Percentiles rank a stretch among this genome's conserved stretches.
These are phyloP conservation scores for Sebastes oblongus DNA, from an alignment of 2,797 vertebrate species.

Conservation along the genomic window DNA sequence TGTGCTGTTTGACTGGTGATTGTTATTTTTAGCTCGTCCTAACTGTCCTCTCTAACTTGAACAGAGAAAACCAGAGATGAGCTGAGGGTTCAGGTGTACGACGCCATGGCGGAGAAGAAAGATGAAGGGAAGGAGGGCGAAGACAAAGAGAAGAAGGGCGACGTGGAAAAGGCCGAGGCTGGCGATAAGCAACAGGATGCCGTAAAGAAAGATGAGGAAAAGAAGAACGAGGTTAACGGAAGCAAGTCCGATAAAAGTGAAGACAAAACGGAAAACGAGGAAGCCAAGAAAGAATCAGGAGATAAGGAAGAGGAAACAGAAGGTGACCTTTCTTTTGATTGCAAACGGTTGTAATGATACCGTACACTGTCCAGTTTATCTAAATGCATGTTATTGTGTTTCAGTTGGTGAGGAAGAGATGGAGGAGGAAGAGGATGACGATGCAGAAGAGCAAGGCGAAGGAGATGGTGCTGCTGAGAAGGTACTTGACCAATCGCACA, in stretches of 20 bases:
- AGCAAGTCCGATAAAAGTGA: not conserved
- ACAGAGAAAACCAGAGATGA: slow-evolving; percentile 95
- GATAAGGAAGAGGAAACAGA: slow-evolving; percentile 44
- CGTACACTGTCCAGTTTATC: not conserved
- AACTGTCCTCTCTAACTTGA: not conserved
- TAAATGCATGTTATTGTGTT: not conserved
- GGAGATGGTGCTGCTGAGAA: slow-evolving; percentile 85
- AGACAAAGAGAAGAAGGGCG: slow-evolving; percentile 3
- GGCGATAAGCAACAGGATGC: not conserved
- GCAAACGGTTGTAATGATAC: not conserved
- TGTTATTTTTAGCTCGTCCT: too few species aligned
- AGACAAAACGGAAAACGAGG: slow-evolving; percentile 12
- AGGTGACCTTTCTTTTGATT: slow-evolving; percentile 24
- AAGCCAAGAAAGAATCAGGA: slow-evolving; percentile 1
- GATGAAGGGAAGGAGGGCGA: not conserved
- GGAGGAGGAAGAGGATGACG: not conserved
- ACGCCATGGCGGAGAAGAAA: slow-evolving; percentile 91
- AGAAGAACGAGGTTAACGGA: not conserved
- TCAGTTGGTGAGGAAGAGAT: slow-evolving; percentile 46
- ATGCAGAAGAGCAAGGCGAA: slow-evolving; percentile 76
- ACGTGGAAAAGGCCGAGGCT: too few species aligned
- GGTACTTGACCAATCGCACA: slow-evolving; percentile 68
- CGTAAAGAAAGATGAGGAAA: not conserved
- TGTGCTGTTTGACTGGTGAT: not conserved
- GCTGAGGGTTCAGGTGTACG: slow-evolving; percentile 95